phyloP scores from a whole-genome alignment of 2,113 vertebrate genomes.

The Microtus oregoni region DNA sequence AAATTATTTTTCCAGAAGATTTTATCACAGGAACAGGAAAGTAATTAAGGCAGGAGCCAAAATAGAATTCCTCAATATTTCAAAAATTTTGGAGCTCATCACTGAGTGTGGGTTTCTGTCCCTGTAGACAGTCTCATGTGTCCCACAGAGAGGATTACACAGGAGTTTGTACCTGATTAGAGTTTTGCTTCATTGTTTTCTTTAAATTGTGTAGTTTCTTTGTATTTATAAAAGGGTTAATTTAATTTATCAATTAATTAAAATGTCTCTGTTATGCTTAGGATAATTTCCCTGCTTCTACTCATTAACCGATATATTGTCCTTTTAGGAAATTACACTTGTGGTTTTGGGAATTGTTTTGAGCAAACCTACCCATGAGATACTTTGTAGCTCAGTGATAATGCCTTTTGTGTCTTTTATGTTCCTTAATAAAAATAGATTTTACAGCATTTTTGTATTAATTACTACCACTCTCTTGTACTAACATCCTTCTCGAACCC shows the following conservation, averaged over 20 bases:
- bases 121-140: background rate
- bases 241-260: slow-evolving; percentile 5
- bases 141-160: background rate
- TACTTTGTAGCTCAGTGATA: background rate
- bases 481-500: background rate
- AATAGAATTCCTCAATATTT: background rate
- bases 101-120: background rate
- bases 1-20: background rate
- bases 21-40: background rate
- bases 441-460: background rate
- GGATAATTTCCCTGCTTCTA: background rate
- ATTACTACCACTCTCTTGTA: background rate
- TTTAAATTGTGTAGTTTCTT: background rate
- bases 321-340: background rate
- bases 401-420: background rate
- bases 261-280: background rate
- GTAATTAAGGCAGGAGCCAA: background rate
- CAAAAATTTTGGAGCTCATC: background rate
- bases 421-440: background rate
- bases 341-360: background rate
- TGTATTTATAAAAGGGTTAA: background rate
- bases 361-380: background rate
- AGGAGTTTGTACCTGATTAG: background rate
- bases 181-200: background rate
- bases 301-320: background rate